Base-by-base conservation (phyloP, 1,140 invertebrate species). In the Coenobita brevimanus region DNA sequence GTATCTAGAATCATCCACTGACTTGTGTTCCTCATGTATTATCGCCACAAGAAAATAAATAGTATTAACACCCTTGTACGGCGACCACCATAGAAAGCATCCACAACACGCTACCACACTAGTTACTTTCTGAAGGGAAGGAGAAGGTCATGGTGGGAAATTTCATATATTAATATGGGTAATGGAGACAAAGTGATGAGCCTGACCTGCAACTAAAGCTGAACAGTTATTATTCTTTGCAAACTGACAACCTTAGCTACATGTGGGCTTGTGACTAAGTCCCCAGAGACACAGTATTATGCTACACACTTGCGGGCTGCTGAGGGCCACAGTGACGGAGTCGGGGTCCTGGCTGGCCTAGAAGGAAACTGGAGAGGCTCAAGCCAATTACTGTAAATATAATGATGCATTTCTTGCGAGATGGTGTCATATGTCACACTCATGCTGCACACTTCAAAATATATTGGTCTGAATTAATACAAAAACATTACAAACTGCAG, bases 81-180 rank as follows among this genome's bases (percentile, higher is more conserved):
- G 84, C 57, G 46, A 86, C 76, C 76, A 80, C 84, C 84, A 86
- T 86, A 86, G 60, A 86, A 86, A 86, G 84, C 84, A 86, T 86
- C 62, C 84, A 86, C 84, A 69, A 86, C 84, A 86, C 76, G 69
- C 84, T 86, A 86, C 78, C 84, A 86, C 84, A 80, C 84, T 86
- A 86, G 75, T 86, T 75, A 69, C 64, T 86, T 86, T 69, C 67
- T 84, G 82, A 57, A 60, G 78, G 73, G 73, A 43, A 24, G 17
- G 43, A 46, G 73, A 43, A 21, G 73, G 17, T 50, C 27, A 17
- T 76, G 73, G 81, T 27, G 73, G 75, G 84, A 41, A 86, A 86
- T 79, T 62, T 80, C 50, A 73, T 86, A 86, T 78, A 50, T 67
- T 57, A 54, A 84, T 60, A 38, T 86, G 84, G 84, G 75, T 76